Conservation (phyloP, 1,140 invertebrate species). For the Watersipora subatra region DNA sequence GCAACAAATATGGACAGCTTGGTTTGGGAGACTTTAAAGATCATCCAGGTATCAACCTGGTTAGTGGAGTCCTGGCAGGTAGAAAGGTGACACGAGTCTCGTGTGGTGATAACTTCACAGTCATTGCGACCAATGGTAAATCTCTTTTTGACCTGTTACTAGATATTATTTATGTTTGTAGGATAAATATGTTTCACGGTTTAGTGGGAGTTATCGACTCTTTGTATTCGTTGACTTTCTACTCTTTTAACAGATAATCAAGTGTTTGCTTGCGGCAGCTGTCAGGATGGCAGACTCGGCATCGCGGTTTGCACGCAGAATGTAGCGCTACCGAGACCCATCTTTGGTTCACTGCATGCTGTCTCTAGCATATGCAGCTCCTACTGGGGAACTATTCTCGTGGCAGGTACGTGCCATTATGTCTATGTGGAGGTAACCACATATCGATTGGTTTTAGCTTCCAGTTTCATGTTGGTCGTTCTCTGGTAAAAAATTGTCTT, state of each 20-base stretch:
- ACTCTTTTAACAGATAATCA: conserved; percentile 8
- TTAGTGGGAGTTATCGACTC: no score
- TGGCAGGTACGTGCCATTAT: conserved; percentile 32
- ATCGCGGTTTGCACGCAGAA: neutral
- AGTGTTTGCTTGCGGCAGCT: neutral
- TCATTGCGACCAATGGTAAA: conserved; percentile 47
- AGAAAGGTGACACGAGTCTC: conserved; percentile 32
- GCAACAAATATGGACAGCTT: conserved; percentile 51
- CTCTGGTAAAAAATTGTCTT: no score
- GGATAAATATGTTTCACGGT: no score
- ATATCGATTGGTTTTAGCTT: no score
- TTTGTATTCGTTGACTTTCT: no score
- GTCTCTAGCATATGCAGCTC: conserved; percentile 24
- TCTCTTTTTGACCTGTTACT: neutral
- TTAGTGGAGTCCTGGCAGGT: conserved; percentile 42
- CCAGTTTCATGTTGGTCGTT: no score
- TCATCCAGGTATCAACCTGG: conserved; percentile 42
- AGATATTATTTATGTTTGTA: no score
- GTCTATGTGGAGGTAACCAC: no score
- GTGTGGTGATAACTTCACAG: conserved; percentile 55
- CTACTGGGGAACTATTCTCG: conserved; percentile 36
- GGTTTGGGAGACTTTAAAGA: conserved; percentile 45
- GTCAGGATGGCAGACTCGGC: neutral
- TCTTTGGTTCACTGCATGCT: conserved; percentile 37
- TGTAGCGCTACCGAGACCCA: conserved; percentile 25